Evolutionary conservation across 2,797 vertebrate genomes (phyloP).

Genomic region (Pipistrellus nathusii): DNA sequence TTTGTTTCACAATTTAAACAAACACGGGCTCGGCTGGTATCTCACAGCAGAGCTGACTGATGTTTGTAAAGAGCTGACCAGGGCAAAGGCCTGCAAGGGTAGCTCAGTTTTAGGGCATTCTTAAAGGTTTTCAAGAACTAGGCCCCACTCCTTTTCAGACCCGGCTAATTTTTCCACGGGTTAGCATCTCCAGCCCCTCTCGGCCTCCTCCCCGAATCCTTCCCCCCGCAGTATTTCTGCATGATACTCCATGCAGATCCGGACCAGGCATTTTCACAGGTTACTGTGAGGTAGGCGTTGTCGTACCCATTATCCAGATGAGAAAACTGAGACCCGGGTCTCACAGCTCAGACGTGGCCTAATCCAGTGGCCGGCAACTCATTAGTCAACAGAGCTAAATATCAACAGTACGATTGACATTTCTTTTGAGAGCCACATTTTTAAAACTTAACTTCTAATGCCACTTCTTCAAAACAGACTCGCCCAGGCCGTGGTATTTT

Average conservation of each 20-base stretch:
- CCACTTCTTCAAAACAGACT: too few species aligned
- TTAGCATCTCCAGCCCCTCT: background rate
- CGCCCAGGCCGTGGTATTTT: too few species aligned
- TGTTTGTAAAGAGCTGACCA: background rate
- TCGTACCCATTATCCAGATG: background rate
- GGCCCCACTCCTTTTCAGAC: background rate
- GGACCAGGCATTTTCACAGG: background rate
- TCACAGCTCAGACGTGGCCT: background rate
- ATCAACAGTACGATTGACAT: too few species aligned
- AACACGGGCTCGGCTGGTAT: background rate
- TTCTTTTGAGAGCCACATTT: too few species aligned
- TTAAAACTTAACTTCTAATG: too few species aligned
- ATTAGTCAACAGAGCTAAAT: too few species aligned
- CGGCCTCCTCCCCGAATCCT: background rate
- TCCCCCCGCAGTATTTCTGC: background rate
- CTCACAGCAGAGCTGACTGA: background rate
- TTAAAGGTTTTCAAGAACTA: background rate
- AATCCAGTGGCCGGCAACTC: background rate
- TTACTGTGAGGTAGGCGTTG: background rate
- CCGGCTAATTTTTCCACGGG: background rate
- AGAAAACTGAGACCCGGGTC: background rate
- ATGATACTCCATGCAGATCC: rapidly evolving
- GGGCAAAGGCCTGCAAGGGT: background rate
- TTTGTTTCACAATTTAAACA: slow-evolving; percentile 43
- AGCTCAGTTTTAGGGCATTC: background rate